Base-by-base conservation (phyloP, 2,797 vertebrate species). In the Pseudocheirus occidentalis region DNA sequence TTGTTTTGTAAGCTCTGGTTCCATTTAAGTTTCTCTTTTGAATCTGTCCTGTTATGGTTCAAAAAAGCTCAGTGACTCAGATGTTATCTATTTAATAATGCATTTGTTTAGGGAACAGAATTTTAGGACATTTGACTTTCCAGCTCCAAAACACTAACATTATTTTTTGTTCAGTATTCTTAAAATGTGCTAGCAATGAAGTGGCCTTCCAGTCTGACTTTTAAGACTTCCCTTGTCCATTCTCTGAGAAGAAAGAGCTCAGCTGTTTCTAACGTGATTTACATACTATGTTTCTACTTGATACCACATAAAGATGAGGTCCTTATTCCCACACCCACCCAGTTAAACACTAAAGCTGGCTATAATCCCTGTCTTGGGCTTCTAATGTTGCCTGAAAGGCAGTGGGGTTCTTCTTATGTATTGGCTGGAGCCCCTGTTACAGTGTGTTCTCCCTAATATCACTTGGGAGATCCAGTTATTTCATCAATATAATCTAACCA, bases 41-140 rank as follows among this genome's bases (percentile, higher is more conserved):
- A 90, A 92, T 92, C 93, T 57, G 21, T 34, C 59, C 57, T 55
- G 27, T 40, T 93, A 56, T 52, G 29, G 59, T 56, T 93, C 52
- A n/a, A 4, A 29, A 62, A 29, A n/a, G 16, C 29, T 90, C 91
- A 90, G 10, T 46, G 92, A 57, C 50, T 94, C 56, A 91, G 31
- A 66, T 73, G 54, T 54, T 31, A 21, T 89, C 11, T 92, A 46
- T 56, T 52, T 57, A 34, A n/a, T 92, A 3, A 46, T 90, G 34
- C 13, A 54, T 90, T 55, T 31, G 9, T 93, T 92, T 57, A 7
- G 58, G 92, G 56, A 95, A 66, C 87, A 90, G 7, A 90, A 95
- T 62, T 91, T 87, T 90, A 90, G 73, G 81, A 28, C 91, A 93
- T 91, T 28, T 90, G 57, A 40, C n/a, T 73, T 53, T n/a, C 50